Evolutionary conservation across 2,888 invertebrate species (phyloP).

Genomic region (Chymomyza procnemis): DNA sequence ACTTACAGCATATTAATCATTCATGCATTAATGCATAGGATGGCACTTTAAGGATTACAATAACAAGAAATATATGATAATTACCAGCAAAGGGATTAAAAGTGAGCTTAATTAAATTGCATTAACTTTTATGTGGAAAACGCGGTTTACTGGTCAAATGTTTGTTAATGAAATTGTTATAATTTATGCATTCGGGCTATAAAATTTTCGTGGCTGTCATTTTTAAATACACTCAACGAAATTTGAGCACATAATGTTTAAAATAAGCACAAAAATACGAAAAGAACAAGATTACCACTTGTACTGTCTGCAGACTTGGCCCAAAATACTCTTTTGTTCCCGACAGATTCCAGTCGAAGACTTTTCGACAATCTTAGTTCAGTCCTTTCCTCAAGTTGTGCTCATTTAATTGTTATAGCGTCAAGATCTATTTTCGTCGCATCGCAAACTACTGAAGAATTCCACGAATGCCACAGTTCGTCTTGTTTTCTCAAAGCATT

Average conservation of each 20-base stretch:
- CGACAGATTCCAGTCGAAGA: no score
- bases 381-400: no score
- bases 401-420: no score
- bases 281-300: no score
- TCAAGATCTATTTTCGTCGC: no score
- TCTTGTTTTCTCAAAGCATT: no score
- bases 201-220: slow-evolving; percentile 52
- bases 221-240: slow-evolving; percentile 29
- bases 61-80: slow-evolving; percentile 12
- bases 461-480: no score
- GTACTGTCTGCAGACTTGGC: no score
- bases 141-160: slow-evolving; percentile 24
- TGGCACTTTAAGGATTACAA: slow-evolving; percentile 29
- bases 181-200: slow-evolving; percentile 53
- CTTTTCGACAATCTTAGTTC: no score
- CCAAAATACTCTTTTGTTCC: no score
- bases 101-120: slow-evolving; percentile 52
- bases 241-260: background rate
- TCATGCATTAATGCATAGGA: slow-evolving; percentile 24
- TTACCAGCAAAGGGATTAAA: background rate
- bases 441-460: no score
- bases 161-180: slow-evolving; percentile 57
- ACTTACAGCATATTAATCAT: slow-evolving; percentile 47
- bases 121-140: slow-evolving; percentile 35
- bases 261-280: no score